These are phyloP conservation scores for Haemorhous mexicanus DNA, from an alignment of 2,113 vertebrate species.

Conservation along the genomic window DNA sequence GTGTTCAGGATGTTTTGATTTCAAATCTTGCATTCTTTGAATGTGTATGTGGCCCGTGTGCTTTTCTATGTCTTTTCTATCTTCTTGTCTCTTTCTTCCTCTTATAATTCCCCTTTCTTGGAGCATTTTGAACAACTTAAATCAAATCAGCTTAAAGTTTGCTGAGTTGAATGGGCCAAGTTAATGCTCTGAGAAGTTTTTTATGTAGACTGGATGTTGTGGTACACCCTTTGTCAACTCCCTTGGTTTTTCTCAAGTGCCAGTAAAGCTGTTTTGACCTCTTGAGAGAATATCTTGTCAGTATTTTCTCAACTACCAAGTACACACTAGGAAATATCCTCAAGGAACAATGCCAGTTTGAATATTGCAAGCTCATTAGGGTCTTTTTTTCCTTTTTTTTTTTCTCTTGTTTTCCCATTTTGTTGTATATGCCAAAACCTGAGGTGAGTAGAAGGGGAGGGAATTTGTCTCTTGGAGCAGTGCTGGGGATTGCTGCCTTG, in stretches of 20 bases:
- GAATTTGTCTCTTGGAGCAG: neutral
- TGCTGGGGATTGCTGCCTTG: neutral
- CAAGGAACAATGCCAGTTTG: neutral
- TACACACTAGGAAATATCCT: neutral
- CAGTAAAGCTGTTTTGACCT: neutral
- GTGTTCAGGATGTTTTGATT: neutral
- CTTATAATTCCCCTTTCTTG: neutral
- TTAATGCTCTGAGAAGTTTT: neutral
- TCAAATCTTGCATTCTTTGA: neutral
- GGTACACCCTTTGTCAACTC: neutral
- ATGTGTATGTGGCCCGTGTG: neutral
- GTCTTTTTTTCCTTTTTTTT: neutral
- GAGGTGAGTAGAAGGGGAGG: neutral
- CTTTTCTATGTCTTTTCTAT: neutral
- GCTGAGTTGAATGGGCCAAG: neutral
- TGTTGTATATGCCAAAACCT: neutral
- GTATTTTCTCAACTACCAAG: neutral
- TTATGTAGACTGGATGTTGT: neutral
- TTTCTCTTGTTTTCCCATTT: rapidly evolving
- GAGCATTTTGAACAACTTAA: neutral
- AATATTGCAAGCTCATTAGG: neutral
- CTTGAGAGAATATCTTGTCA: neutral
- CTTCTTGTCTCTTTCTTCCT: neutral
- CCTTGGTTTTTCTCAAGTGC: neutral
- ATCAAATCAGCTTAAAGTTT: neutral